These are phyloP conservation scores for Graptemys geographica DNA, from an alignment of 2,797 vertebrate species.

Conservation along the genomic window DNA sequence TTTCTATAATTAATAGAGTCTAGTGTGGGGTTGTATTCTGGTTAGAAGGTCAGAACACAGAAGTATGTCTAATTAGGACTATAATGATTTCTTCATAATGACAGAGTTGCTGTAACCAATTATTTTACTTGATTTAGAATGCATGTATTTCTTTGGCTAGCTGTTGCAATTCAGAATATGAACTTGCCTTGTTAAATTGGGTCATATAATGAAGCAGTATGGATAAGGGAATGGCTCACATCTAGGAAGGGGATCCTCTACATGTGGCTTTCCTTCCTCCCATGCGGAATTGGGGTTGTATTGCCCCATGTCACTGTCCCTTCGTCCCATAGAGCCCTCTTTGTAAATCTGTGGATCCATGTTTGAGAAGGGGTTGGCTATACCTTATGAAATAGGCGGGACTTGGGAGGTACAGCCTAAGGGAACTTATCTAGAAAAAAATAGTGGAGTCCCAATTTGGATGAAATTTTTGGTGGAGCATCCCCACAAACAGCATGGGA, in stretches of 20 bases:
- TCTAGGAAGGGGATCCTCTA: neutral
- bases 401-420: neutral
- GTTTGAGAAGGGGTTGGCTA: neutral
- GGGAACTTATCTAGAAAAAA: neutral
- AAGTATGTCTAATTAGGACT: neutral
- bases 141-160: neutral
- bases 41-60: neutral
- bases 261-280: neutral
- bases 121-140: neutral
- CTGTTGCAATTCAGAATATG: neutral
- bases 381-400: neutral
- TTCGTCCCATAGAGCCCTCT: neutral
- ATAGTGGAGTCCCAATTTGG: accelerated
- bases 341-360: neutral
- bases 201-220: neutral
- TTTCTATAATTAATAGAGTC: neutral
- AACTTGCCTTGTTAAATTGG: neutral
- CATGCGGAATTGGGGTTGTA: accelerated
- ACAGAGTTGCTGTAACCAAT: neutral
- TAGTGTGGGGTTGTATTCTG: neutral
- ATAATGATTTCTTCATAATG: neutral
- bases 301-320: neutral
- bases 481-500: neutral
- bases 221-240: neutral
- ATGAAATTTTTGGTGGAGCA: neutral